Percentiles rank a stretch among this genome's conserved stretches.
phyloP scores from a whole-genome alignment of 2,113 vertebrate species.

The Pterocles orientalis region DNA sequence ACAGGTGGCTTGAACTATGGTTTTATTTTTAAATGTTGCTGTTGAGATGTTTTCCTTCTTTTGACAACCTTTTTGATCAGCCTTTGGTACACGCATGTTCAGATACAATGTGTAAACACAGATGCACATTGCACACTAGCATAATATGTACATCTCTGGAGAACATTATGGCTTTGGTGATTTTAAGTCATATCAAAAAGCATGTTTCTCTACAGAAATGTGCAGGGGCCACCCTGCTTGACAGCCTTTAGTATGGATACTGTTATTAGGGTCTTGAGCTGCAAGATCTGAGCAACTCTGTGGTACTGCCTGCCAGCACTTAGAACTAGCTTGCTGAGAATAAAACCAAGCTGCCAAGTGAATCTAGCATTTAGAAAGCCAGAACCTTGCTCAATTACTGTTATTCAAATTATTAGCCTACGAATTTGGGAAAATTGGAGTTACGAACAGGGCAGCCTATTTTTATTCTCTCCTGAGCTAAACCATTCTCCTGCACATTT shows the following conservation, averaged over 20 bases:
- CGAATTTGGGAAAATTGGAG: conserved; percentile 32
- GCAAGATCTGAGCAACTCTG: neutral
- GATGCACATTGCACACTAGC: neutral
- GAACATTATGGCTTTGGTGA: neutral
- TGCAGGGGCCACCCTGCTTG: neutral
- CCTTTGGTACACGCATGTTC: neutral
- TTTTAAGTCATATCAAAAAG: neutral
- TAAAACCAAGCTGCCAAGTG: neutral
- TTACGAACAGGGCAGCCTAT: conserved; percentile 39
- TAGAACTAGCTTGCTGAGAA: neutral
- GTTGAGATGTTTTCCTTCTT: neutral
- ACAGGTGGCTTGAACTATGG: neutral
- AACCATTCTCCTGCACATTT: neutral
- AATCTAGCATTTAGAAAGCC: conserved; percentile 50
- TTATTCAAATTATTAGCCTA: conserved; percentile 62
- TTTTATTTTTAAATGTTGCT: neutral
- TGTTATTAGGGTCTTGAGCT: conserved; percentile 30
- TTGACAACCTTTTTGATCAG: neutral
- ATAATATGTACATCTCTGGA: neutral
- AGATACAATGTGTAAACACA: neutral
- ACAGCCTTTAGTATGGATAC: conserved; percentile 6
- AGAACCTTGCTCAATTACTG: conserved; percentile 55
- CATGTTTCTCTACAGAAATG: neutral
- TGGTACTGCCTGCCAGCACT: conserved; percentile 9
- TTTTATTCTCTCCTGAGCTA: conserved; percentile 20